Percentiles rank a stretch among this genome's conserved stretches.
phyloP scores from a whole-genome alignment of 2,113 vertebrate species.

The Parotia lawesii region DNA sequence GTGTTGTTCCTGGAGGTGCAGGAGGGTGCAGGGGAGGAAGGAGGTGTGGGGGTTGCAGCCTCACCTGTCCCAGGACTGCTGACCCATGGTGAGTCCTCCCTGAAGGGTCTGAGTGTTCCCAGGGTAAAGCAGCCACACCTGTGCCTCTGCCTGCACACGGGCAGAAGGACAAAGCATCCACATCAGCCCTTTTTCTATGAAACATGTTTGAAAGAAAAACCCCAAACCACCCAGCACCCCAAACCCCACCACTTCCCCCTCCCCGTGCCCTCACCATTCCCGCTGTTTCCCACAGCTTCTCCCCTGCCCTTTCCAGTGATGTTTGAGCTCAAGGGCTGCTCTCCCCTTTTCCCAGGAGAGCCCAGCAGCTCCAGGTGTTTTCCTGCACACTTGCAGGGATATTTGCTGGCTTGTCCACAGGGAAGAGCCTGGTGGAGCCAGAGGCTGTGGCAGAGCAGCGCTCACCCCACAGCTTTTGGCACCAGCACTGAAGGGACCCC shows the following conservation, averaged over 20 bases:
- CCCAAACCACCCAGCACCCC: not conserved
- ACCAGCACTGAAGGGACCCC: not conserved
- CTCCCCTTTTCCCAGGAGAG: not conserved
- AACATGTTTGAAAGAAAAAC: not conserved
- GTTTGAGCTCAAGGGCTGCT: not conserved
- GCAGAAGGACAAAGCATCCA: not conserved
- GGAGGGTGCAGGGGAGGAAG: not conserved
- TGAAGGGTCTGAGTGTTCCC: not conserved
- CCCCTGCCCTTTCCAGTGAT: not conserved
- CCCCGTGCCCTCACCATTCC: rapidly evolving
- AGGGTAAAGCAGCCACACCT: not conserved
- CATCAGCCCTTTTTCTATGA: not conserved
- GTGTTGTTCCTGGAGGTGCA: rapidly evolving
- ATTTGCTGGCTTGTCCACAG: not conserved
- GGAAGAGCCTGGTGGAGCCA: rapidly evolving
- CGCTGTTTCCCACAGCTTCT: not conserved
- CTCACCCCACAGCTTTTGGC: not conserved
- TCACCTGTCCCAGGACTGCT: not conserved
- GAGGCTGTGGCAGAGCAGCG: not conserved
- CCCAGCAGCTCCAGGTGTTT: not conserved
- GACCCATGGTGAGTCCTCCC: rapidly evolving
- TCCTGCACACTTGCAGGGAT: not conserved
- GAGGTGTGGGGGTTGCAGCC: not conserved
- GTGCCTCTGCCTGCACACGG: not conserved
- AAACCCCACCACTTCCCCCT: not conserved